These are phyloP conservation scores for Aphelenchoides besseyi DNA, from an alignment of 1,140 invertebrate species.

Conservation along the genomic window DNA sequence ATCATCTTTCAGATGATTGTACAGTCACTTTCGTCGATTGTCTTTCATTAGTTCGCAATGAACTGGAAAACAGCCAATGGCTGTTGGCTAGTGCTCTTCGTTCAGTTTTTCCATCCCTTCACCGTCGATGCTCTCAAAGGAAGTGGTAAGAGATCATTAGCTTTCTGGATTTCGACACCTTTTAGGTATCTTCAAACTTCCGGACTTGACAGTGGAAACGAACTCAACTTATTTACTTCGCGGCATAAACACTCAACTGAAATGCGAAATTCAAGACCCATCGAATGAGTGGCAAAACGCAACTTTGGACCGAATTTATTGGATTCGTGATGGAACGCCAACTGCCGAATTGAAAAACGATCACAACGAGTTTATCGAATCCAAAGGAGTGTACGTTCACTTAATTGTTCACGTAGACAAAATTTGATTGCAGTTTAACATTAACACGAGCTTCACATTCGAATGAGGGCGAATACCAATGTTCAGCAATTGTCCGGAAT, in stretches of 20 bases:
- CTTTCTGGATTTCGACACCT: not conserved
- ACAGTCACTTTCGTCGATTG: too few relatives aligned
- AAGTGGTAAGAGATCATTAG: not conserved
- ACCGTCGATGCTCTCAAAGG: not conserved
- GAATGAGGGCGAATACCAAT: slow-evolving; percentile 45
- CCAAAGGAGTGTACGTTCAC: slow-evolving; percentile 19
- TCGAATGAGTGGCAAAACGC: slow-evolving; percentile 19
- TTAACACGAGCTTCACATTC: slow-evolving; percentile 34
- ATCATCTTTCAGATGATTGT: too few relatives aligned
- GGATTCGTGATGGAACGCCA: slow-evolving; percentile 38
- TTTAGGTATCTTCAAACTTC: slow-evolving; percentile 40
- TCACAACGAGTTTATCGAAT: slow-evolving; percentile 27
- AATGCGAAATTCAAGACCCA: slow-evolving; percentile 24
- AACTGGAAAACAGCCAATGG: too few relatives aligned
- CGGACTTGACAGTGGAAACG: slow-evolving; percentile 34
- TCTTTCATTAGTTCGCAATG: too few relatives aligned
- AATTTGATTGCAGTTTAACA: slow-evolving; percentile 31
- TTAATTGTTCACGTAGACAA: slow-evolving; percentile 24
- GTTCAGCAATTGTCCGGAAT: slow-evolving; percentile 39
- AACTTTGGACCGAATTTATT: slow-evolving; percentile 32
- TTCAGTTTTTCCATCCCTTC: not conserved
- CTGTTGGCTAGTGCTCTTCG: not conserved
- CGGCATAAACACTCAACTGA: slow-evolving; percentile 19
- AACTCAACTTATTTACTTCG: slow-evolving; percentile 36
- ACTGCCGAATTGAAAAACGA: slow-evolving; percentile 25